Conservation (phyloP, 2,113 vertebrate genomes). For the Pogonocichla stellata region DNA sequence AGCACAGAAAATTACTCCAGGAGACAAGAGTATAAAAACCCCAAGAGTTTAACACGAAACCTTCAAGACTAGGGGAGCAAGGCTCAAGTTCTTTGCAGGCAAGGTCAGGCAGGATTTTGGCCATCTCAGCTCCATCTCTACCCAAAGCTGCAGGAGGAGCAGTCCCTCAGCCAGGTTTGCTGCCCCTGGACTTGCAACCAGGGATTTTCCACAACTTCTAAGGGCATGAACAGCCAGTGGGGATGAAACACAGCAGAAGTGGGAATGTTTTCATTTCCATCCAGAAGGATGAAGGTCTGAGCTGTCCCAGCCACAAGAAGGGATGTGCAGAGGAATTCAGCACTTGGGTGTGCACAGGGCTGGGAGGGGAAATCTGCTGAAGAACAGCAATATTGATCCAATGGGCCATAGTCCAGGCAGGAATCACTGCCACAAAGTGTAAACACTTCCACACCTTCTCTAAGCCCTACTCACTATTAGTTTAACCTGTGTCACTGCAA, state of each 20-base stretch:
- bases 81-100: not conserved
- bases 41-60: not conserved
- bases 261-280: not conserved
- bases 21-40: not conserved
- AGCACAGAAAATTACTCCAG: not conserved
- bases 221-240: not conserved
- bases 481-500: conserved; percentile 10
- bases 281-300: not conserved
- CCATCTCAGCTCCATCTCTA: not conserved
- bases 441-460: not conserved
- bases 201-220: not conserved
- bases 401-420: not conserved
- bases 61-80: not conserved
- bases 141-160: not conserved
- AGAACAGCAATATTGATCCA: not conserved
- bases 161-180: not conserved
- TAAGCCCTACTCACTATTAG: not conserved
- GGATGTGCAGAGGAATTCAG: not conserved
- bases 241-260: not conserved
- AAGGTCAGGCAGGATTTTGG: not conserved
- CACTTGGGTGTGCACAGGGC: not conserved
- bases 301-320: not conserved
- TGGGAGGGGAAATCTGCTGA: not conserved
- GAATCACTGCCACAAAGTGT: not conserved
- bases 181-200: not conserved